Conservation (phyloP, 2,888 invertebrate genomes). For the Amiota communis region DNA sequence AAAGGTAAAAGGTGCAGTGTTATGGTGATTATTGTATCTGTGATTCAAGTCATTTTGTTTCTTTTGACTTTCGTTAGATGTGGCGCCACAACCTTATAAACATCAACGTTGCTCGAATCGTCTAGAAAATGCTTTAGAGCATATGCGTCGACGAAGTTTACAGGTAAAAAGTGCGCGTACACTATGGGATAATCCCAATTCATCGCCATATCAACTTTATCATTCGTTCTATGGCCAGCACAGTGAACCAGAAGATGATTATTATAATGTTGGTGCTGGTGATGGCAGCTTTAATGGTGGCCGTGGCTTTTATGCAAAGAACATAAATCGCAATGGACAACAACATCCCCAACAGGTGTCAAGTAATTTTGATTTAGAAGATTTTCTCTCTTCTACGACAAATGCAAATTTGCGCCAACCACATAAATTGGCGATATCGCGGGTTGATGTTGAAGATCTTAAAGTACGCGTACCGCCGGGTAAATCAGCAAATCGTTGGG, state of each 20-base stretch:
- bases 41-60: too few species aligned
- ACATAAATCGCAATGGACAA: conserved; percentile 52
- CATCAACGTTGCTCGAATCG: conserved; percentile 79
- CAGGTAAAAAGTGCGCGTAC: conserved; percentile 63
- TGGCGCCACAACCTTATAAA: conserved; percentile 56
- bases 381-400: conserved; percentile 39
- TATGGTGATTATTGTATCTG: too few species aligned
- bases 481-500: conserved; percentile 77
- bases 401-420: conserved; percentile 53
- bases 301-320: conserved; percentile 61
- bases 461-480: conserved; percentile 80
- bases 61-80: conserved; percentile 34
- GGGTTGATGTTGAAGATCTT: conserved; percentile 69
- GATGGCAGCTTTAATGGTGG: conserved; percentile 44
- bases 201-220: conserved; percentile 70
- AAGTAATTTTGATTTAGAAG: conserved; percentile 52
- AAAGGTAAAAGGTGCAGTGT: too few species aligned
- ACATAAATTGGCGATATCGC: conserved; percentile 59
- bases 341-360: conserved; percentile 42
- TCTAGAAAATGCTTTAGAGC: conserved; percentile 80
- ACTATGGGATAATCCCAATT: conserved; percentile 57
- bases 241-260: conserved; percentile 58
- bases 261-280: conserved; percentile 52
- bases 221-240: conserved; percentile 67
- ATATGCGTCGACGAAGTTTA: conserved; percentile 74